Evolutionary conservation across 2,113 vertebrate genomes (phyloP).

Genomic region (Coreoperca whiteheadi): DNA sequence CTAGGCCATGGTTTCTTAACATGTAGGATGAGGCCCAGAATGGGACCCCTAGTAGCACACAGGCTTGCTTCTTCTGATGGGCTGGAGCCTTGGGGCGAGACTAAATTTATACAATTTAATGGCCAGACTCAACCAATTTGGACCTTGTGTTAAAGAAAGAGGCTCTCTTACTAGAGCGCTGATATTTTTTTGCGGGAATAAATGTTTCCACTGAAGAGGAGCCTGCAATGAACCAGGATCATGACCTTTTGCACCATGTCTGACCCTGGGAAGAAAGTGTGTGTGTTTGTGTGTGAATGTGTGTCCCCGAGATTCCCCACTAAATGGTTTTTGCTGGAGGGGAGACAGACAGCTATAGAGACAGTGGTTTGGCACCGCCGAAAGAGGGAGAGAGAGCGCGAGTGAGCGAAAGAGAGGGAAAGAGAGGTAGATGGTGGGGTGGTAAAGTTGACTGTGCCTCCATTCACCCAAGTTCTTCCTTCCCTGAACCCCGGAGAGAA

Average conservation of each 20-base stretch:
- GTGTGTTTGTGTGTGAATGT: slow-evolving; percentile 49
- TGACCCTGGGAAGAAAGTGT: slow-evolving; percentile 64
- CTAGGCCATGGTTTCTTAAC: slow-evolving; percentile 30
- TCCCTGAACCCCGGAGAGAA: slow-evolving; percentile 46
- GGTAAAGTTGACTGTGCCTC: slow-evolving; percentile 68
- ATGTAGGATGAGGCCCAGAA: slow-evolving; percentile 12
- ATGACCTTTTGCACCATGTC: slow-evolving; percentile 62
- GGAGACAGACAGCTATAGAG: slow-evolving; percentile 84
- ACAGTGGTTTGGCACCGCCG: slow-evolving; percentile 88
- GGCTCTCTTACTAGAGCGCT: background rate
- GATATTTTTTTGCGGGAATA: slow-evolving; percentile 8
- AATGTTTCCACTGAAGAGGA: slow-evolving; percentile 41
- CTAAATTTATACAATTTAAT: slow-evolving; percentile 14
- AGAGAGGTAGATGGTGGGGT: slow-evolving; percentile 65
- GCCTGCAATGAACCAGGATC: slow-evolving; percentile 17
- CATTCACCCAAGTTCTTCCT: slow-evolving; percentile 67
- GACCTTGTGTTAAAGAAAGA: slow-evolving; percentile 7
- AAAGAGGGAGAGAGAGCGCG: slow-evolving; percentile 33
- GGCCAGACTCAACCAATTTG: slow-evolving; percentile 19
- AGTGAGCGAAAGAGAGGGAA: slow-evolving; percentile 51
- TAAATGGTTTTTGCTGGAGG: slow-evolving; percentile 82
- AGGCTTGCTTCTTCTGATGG: slow-evolving; percentile 21
- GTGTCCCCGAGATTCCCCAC: slow-evolving; percentile 69
- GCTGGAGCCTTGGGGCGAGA: slow-evolving; percentile 17
- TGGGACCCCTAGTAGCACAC: slow-evolving; percentile 8